Conservation (phyloP, 2,797 vertebrate genomes). For the Pempheris klunzingeri region DNA sequence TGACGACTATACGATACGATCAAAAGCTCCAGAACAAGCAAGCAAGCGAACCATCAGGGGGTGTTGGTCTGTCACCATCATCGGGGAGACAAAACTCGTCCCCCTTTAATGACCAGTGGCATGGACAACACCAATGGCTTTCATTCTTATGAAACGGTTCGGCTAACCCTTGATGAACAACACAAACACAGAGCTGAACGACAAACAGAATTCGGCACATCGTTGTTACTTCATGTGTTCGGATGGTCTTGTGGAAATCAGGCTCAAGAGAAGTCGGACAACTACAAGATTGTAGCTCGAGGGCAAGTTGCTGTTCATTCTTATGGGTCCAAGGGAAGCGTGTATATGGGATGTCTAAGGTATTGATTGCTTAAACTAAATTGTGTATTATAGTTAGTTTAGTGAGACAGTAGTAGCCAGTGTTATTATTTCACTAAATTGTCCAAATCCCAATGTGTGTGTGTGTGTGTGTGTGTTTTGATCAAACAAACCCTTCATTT, state of each 20-base stretch:
- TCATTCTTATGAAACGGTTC: background rate
- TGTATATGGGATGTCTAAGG: too few relatives aligned
- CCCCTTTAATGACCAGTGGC: too few relatives aligned
- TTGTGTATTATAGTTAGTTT: too few relatives aligned
- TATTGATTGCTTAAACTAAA: too few relatives aligned
- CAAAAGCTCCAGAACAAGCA: background rate
- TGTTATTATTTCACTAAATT: background rate
- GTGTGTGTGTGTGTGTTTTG: too few relatives aligned
- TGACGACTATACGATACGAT: background rate
- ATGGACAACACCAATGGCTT: too few relatives aligned
- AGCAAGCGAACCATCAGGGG: background rate
- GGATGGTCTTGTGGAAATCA: background rate
- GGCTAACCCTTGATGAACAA: background rate
- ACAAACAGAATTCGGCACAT: too few relatives aligned
- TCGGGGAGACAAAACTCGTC: too few relatives aligned
- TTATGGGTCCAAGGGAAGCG: background rate
- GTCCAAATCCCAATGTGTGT: background rate
- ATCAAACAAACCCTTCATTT: background rate
- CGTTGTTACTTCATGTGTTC: background rate
- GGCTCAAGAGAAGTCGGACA: background rate
- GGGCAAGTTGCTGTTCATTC: background rate
- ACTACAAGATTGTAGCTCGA: background rate
- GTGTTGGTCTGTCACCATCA: background rate
- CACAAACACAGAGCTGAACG: background rate
- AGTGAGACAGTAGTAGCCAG: too few relatives aligned